phyloP scores from a whole-genome alignment of 2,888 invertebrate genomes.

The Meliscaeva auricollis region DNA sequence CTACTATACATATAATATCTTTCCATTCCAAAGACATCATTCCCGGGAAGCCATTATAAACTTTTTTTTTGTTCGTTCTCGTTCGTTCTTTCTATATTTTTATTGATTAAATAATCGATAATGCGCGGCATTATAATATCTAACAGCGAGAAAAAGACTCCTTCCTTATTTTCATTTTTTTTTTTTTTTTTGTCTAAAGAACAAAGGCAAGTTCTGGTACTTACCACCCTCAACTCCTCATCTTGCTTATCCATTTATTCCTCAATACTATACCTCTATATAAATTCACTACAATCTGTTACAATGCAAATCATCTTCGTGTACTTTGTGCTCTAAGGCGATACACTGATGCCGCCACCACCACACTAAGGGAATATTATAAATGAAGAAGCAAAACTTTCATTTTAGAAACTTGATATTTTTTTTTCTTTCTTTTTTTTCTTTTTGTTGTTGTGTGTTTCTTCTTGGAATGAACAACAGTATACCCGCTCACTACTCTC shows the following conservation, averaged over 20 bases:
- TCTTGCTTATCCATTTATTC: not conserved
- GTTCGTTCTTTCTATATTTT: slow-evolving; percentile 45
- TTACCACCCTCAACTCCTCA: slow-evolving; percentile 10
- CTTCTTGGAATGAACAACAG: not conserved
- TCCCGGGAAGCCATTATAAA: slow-evolving; percentile 69
- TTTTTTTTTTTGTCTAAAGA: slow-evolving; percentile 37
- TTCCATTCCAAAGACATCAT: slow-evolving; percentile 55
- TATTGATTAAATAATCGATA: slow-evolving; percentile 76
- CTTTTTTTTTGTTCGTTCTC: slow-evolving; percentile 9
- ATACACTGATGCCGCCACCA: slow-evolving; percentile 16
- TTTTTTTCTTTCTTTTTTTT: slow-evolving; percentile 20
- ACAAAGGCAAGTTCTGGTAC: slow-evolving; percentile 49
- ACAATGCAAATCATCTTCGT: slow-evolving; percentile 73
- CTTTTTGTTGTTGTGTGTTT: too few relatives aligned
- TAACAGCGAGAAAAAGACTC: slow-evolving; percentile 13
- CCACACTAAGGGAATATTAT: slow-evolving; percentile 42
- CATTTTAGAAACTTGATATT: slow-evolving; percentile 72
- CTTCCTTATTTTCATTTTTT: not conserved
- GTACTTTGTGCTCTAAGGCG: slow-evolving; percentile 62
- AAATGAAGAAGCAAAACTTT: slow-evolving; percentile 64
- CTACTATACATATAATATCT: slow-evolving; percentile 45
- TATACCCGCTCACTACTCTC: slow-evolving; percentile 43
- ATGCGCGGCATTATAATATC: slow-evolving; percentile 64
- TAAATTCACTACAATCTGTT: slow-evolving; percentile 68
- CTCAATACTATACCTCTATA: not conserved